These are phyloP conservation scores for Grammomys dolichurus DNA, from an alignment of 2,113 vertebrate species.

Conservation along the genomic window DNA sequence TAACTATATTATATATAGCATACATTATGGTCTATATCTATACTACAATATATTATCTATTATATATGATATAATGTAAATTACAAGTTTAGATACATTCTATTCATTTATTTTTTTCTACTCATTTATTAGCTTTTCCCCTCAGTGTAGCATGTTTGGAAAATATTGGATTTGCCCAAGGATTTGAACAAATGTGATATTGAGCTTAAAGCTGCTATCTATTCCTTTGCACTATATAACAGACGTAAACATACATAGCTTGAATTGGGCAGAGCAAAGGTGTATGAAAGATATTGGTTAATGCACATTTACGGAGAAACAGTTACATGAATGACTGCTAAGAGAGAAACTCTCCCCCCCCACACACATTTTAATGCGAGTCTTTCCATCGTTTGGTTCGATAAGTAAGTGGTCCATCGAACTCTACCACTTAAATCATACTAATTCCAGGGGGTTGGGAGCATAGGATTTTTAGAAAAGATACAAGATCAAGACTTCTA, in stretches of 20 bases:
- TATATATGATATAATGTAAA: too few relatives aligned
- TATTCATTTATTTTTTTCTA: neutral
- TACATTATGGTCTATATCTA: too few relatives aligned
- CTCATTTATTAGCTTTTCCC: neutral
- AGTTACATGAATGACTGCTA: neutral
- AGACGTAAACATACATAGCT: neutral
- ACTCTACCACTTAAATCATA: neutral
- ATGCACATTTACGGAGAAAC: neutral
- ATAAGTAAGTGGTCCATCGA: neutral
- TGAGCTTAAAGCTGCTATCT: neutral
- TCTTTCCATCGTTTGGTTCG: neutral
- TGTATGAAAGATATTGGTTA: neutral
- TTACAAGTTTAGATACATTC: neutral
- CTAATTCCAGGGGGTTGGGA: neutral
- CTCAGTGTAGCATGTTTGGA: neutral
- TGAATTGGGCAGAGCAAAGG: neutral
- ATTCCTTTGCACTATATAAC: neutral
- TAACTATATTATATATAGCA: neutral
- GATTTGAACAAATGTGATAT: neutral
- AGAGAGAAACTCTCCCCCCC: neutral
- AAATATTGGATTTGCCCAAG: neutral
- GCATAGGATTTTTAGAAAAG: neutral
- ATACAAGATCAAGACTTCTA: slow-evolving; percentile 26
- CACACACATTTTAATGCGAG: neutral
- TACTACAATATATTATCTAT: neutral